A percentile compares a stretch with the other conserved stretches of the same genome.
Conservation (phyloP, 2,113 vertebrate species). For the Mungos mungo region DNA sequence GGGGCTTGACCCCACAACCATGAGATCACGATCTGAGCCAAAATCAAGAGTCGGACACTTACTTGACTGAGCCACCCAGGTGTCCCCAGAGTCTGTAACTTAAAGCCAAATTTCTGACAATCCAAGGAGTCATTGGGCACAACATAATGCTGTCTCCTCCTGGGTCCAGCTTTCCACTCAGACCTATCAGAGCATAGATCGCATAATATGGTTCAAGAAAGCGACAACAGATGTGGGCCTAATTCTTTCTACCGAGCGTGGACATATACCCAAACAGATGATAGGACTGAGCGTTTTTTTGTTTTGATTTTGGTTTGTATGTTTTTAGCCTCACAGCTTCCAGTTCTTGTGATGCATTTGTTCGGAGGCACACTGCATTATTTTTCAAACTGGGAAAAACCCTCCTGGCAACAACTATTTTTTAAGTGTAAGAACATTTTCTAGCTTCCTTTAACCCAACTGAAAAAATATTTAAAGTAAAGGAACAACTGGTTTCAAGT, state of each 20-base stretch:
- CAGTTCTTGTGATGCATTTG: conserved; percentile 45
- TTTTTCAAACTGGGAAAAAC: conserved; percentile 69
- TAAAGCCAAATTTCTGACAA: background rate
- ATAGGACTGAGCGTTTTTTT: background rate
- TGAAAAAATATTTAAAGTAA: conserved; percentile 34
- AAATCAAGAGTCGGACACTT: too few species aligned
- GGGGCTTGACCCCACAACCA: too few species aligned
- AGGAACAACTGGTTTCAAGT: background rate
- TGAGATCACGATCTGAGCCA: too few species aligned
- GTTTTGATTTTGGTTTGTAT: background rate
- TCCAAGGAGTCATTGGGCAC: background rate
- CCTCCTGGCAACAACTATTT: conserved; percentile 44
- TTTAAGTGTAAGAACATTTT: conserved; percentile 69
- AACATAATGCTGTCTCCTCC: background rate
- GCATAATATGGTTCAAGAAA: background rate
- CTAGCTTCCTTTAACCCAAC: conserved; percentile 21
- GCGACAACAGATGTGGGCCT: background rate
- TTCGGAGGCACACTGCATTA: conserved; percentile 45
- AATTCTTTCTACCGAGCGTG: background rate
- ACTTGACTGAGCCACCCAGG: too few species aligned
- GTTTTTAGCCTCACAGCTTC: conserved; percentile 46
- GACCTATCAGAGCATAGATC: background rate
- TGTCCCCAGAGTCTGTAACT: background rate
- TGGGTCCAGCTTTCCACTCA: background rate
- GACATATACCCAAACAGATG: conserved; percentile 26